Base-by-base conservation (phyloP, 1,140 invertebrate species). In the Calephelis nemesis region DNA sequence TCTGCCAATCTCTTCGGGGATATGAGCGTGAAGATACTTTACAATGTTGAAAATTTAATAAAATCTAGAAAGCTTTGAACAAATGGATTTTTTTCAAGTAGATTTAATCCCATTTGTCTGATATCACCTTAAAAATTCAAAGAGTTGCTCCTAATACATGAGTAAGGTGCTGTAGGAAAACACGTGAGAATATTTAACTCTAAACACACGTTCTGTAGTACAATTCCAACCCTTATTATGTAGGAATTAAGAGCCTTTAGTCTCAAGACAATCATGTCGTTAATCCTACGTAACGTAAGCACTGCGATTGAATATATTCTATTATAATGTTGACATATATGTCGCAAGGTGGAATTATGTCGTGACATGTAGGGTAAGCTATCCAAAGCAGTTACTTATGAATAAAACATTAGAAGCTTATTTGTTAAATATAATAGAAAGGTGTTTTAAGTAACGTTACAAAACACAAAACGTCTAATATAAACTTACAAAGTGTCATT, bases 261-360 rank as follows among this genome's bases (percentile, higher is more conserved):
- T 54, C 15, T 10, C 50, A 30, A 10, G 15, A 6, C 19, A 10
- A 54, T 19, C 50, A 54, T 54, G 15, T 19, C 19, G 19, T 13
- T 54, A 54, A 54, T 54, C 50, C 50, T 10, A 54, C 11, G 50
- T 54, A 54, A 54, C 50, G 10, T 76, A 79, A 79, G 76, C 70
- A 82, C 80, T 74, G 70, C 70, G 78, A 78, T 79, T 77, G 85
- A 88, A 88, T 88, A 81, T 85, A 88, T 88, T 83, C 74, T 75
- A 76, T 77, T 84, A 82, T 88, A 84, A 85, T 82, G 78, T 81
- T 85, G 79, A 86, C 85, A 85, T 85, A 86, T 78, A 74, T 72
- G 73, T 75, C 70, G 74, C 73, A 77, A 73, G 75, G 74, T 74
- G 68, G 74, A 73, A 76, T 58, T 74, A 71, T 66, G 67, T 70